phyloP scores from a whole-genome alignment of 2,113 vertebrate genomes.

The Macquaria ambigua region DNA sequence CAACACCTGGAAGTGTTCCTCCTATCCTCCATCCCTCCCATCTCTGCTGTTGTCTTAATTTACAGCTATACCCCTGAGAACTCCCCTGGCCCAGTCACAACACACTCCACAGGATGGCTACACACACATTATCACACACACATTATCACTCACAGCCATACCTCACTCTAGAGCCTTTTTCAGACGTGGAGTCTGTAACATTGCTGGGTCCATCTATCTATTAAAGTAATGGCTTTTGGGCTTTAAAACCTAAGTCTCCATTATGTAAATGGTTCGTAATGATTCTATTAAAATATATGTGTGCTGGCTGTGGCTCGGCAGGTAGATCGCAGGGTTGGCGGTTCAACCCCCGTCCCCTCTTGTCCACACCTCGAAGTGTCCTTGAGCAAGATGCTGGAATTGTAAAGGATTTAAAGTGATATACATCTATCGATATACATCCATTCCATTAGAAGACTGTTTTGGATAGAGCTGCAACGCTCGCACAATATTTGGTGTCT shows the following conservation, averaged over 20 bases:
- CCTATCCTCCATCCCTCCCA: constrained; percentile 36
- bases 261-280: neutral
- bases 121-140: constrained; percentile 9
- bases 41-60: constrained; percentile 61
- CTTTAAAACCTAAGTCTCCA: constrained; percentile 2
- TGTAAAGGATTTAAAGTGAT: neutral
- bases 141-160: constrained; percentile 4
- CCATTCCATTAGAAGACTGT: neutral
- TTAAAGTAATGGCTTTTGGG: neutral
- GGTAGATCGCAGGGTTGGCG: neutral
- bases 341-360: neutral
- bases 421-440: neutral
- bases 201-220: neutral
- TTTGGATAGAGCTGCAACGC: neutral
- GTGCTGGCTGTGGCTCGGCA: neutral
- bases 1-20: constrained; percentile 75
- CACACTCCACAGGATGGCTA: constrained; percentile 29
- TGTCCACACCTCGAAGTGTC: too few species aligned
- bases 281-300: neutral
- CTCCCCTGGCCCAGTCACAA: constrained; percentile 39
- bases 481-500: neutral
- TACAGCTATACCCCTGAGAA: constrained; percentile 54
- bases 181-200: constrained; percentile 16
- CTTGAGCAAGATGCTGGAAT: too few species aligned
- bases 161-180: constrained; percentile 4